Evolutionary conservation across 2,113 vertebrate species (phyloP), one percentile per base, ranked within the genome.

Genomic region (Puntigrus tetrazona): DNA sequence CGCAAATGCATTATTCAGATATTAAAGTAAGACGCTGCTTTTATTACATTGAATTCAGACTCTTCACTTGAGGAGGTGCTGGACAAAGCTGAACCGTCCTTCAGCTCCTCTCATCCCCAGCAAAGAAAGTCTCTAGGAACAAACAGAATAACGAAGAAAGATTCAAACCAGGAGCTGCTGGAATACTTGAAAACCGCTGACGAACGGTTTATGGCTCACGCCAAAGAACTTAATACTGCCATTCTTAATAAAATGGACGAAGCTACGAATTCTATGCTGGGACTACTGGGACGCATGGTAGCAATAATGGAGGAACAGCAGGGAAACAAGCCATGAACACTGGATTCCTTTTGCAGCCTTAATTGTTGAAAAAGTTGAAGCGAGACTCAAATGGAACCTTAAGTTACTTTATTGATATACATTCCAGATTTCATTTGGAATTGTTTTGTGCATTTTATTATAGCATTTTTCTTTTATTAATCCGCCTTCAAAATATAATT

Each of bases 181-280:
- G 63, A 69, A 27, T 81, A 47, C 61, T 45, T 81, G 9, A 16
- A 67, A 16, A 31, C 61, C 7, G 38, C 79, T 7, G 79, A 81
- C 50, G 65, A 69, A 22, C 18, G 9, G 36, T 81, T 90, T 89
- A 88, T 91, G 91, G 93, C 92, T 1, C 65, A 67, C 2, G 41
- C 36, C 41, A 81, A 69, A 69, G 79, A 81, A 36, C 43, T 69
- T 50, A 81, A 76, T 76, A 52, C 73, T 31, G 73, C 73, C 4
- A 76, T 76, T 76, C 73, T 50, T 22, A 70, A 81, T 22, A 67
- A 69, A 69, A 81, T 69, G 27, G 79, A 81, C 5, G 79, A 43
- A 20, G 63, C 61, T 50, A 69, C 61, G 1, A 69, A 29, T 34
- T 47, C 79, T n/a, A 50, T 81, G 41, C 41, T 81, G n/a, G 79